phyloP scores from a whole-genome alignment of 1,140 invertebrate genomes.

The Helicoverpa armigera region DNA sequence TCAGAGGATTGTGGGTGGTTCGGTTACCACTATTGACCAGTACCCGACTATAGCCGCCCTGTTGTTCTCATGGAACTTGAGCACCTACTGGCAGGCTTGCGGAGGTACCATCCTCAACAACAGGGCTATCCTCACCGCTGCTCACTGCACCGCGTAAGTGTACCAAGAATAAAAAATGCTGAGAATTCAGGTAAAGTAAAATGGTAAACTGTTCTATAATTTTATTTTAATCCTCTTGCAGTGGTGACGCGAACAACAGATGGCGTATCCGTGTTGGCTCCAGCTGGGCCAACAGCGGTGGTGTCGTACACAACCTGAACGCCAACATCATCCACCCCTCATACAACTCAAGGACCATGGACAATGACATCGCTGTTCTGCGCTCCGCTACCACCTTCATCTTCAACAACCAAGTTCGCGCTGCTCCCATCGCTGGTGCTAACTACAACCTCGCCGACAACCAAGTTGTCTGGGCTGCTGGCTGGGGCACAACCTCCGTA shows the following conservation, averaged over 20 bases:
- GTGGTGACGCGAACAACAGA: conserved; percentile 11
- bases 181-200: no score
- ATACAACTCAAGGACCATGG: conserved; percentile 86
- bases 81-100: conserved; percentile 54
- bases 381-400: conserved; percentile 84
- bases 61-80: conserved; percentile 48
- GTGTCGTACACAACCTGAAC: conserved; percentile 53
- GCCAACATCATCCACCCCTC: conserved; percentile 83
- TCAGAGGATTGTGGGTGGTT: conserved; percentile 59
- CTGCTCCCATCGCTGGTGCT: conserved; percentile 61
- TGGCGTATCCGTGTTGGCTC: conserved; percentile 64
- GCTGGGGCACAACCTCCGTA: conserved; percentile 69
- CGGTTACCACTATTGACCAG: conserved; percentile 49
- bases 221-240: neutral
- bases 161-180: neutral
- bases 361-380: conserved; percentile 90
- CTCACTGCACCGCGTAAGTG: conserved; percentile 65
- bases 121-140: conserved; percentile 62
- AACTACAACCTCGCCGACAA: conserved; percentile 67
- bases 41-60: conserved; percentile 53
- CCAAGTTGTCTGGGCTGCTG: conserved; percentile 61
- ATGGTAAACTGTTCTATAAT: no score
- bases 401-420: conserved; percentile 54
- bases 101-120: conserved; percentile 67
- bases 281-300: conserved; percentile 63